Evolutionary conservation across 2,888 invertebrate genomes (phyloP).

Genomic region (Coenonympha glycerion): DNA sequence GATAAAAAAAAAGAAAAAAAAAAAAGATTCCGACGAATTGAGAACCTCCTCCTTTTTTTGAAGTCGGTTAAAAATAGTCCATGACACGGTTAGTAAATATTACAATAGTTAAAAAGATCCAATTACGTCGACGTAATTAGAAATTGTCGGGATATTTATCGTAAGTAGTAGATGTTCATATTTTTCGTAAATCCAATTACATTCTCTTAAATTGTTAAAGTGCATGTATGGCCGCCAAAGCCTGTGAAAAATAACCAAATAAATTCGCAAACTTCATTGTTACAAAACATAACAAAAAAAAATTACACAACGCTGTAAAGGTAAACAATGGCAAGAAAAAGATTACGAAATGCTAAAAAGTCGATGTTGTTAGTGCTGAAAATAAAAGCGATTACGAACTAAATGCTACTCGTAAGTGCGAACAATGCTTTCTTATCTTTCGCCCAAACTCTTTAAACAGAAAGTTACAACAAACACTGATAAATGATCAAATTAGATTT

Average conservation of each 20-base stretch:
- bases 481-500: conserved; percentile 1
- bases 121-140: too few species aligned
- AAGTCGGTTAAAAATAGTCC: too few species aligned
- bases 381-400: conserved; percentile 15
- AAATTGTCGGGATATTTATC: too few species aligned
- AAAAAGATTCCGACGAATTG: too few species aligned
- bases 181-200: too few species aligned
- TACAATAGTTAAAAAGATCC: too few species aligned
- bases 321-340: conserved; percentile 12
- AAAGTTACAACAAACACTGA: neutral
- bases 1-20: too few species aligned
- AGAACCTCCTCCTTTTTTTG: too few species aligned
- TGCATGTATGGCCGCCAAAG: neutral
- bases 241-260: conserved; percentile 7
- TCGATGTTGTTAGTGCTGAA: conserved; percentile 11
- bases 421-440: conserved; percentile 19
- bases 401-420: neutral
- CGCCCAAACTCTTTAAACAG: neutral
- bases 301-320: conserved; percentile 6
- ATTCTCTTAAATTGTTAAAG: too few species aligned
- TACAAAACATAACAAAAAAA: conserved; percentile 1
- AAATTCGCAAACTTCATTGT: conserved; percentile 9
- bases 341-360: conserved; percentile 14
- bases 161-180: too few species aligned
- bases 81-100: too few species aligned